Evolutionary conservation across 2,888 invertebrate species (phyloP).

Genomic region (Hartigia nigra): DNA sequence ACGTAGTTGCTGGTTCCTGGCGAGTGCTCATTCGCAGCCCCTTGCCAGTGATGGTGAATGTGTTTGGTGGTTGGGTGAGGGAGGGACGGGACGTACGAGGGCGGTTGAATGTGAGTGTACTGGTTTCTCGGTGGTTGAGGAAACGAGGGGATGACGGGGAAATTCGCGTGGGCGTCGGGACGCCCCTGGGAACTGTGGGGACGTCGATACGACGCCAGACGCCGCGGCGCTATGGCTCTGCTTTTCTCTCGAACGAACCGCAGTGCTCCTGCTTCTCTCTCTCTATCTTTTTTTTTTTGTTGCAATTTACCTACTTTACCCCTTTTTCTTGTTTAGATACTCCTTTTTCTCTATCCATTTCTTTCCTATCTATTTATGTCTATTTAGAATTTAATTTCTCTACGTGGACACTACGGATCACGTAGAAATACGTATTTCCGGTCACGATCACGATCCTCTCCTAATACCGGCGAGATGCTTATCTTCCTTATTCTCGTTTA

Average conservation of each 20-base stretch:
- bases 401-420: not conserved
- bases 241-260: constrained; percentile 18
- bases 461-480: not conserved
- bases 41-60: not conserved
- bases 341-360: not conserved
- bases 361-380: not conserved
- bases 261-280: constrained; percentile 6
- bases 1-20: not conserved
- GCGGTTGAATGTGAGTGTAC: not conserved
- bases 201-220: constrained; percentile 30
- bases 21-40: constrained; percentile 16
- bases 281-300: not conserved
- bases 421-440: not conserved
- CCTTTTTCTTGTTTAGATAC: not conserved
- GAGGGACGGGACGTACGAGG: not conserved
- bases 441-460: not conserved
- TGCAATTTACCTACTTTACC: too few species aligned
- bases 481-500: not conserved
- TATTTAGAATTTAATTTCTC: not conserved
- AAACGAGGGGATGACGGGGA: not conserved
- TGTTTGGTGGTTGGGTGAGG: not conserved
- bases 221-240: constrained; percentile 21
- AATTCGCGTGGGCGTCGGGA: constrained; percentile 22
- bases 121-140: not conserved
- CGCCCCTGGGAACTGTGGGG: not conserved